phyloP scores from a whole-genome alignment of 2,888 invertebrate species.

The Ichneumoninae sp. region DNA sequence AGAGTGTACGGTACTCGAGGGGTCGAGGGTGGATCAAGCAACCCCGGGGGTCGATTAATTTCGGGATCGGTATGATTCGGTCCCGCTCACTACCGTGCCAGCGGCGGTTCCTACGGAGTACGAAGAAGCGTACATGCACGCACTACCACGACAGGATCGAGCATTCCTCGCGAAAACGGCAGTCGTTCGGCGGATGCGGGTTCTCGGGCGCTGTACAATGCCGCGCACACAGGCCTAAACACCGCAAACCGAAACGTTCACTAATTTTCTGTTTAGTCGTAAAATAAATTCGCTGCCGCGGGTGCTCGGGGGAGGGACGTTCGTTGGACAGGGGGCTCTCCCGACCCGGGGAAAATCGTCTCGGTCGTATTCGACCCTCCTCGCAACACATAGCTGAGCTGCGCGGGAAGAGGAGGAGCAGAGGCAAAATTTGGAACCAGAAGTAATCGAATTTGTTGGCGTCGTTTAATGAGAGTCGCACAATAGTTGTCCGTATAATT shows the following conservation, averaged over 20 bases:
- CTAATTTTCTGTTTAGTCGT: conserved; percentile 84
- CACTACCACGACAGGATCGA: conserved; percentile 33
- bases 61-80: conserved; percentile 47
- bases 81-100: conserved; percentile 24
- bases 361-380: conserved; percentile 72
- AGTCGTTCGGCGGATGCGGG: conserved; percentile 25
- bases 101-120: conserved; percentile 29
- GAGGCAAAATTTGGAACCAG: conserved; percentile 82
- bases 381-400: conserved; percentile 52
- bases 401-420: conserved; percentile 54
- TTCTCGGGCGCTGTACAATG: conserved; percentile 33
- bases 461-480: conserved; percentile 83
- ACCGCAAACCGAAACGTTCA: conserved; percentile 82
- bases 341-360: conserved; percentile 80
- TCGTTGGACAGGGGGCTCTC: conserved; percentile 60
- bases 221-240: conserved; percentile 73
- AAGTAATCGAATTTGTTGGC: conserved; percentile 84
- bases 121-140: conserved; percentile 17
- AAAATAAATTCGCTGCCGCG: conserved; percentile 80
- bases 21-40: conserved; percentile 24
- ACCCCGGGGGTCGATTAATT: conserved; percentile 52
- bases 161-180: conserved; percentile 52
- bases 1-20: not conserved
- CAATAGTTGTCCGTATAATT: conserved; percentile 83
- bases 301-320: conserved; percentile 23